These are phyloP conservation scores for Manis javanica DNA, from an alignment of 2,797 vertebrate species.

Conservation along the genomic window DNA sequence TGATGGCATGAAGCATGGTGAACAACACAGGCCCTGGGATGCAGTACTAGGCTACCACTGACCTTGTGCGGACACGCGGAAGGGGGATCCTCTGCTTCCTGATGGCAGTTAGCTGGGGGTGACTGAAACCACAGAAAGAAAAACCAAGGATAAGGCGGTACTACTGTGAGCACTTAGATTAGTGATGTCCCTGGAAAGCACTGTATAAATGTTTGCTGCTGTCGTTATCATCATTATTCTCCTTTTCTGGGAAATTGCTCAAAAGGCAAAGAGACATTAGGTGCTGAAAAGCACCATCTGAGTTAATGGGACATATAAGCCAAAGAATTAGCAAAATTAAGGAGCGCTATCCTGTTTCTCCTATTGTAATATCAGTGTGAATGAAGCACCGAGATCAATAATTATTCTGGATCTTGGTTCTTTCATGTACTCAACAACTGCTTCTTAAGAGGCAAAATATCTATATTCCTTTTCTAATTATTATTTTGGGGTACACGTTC, in stretches of 20 bases:
- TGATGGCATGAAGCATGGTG: neutral
- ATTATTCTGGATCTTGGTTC: neutral
- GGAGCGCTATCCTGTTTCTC: neutral
- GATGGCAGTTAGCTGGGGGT: neutral
- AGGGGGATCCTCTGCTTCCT: neutral
- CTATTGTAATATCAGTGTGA: neutral
- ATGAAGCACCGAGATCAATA: neutral
- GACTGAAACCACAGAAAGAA: fast-evolving
- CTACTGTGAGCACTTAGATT: neutral
- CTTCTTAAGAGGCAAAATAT: neutral
- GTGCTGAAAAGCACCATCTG: neutral
- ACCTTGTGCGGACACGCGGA: too few species aligned
- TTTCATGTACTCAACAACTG: neutral
- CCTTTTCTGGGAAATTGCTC: constrained; percentile 38
- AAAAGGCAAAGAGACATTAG: neutral
- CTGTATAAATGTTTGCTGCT: neutral
- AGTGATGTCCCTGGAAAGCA: neutral
- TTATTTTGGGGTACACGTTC: neutral
- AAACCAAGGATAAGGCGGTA: fast-evolving
- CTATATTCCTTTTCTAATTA: neutral
- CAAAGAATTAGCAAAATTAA: neutral
- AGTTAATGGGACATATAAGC: neutral
- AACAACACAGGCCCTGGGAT: neutral
- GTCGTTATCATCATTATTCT: neutral
- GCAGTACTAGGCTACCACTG: neutral